Conservation (phyloP, 1,140 invertebrate genomes). For the Drosophila bipectinata region DNA sequence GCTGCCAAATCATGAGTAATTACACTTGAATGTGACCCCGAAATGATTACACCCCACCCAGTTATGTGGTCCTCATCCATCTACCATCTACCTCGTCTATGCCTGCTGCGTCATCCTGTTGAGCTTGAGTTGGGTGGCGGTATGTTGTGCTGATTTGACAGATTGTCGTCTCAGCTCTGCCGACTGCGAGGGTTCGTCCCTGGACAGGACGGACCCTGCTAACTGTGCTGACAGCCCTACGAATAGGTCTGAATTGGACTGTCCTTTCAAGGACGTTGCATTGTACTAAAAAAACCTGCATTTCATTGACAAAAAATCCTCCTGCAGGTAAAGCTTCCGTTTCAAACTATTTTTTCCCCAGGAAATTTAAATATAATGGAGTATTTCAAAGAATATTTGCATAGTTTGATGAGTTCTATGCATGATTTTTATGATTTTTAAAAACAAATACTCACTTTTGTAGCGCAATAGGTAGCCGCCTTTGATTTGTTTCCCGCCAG, state of each 20-base stretch:
- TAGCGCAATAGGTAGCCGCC: slow-evolving; percentile 88
- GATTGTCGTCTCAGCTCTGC: slow-evolving; percentile 38
- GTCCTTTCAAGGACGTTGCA: slow-evolving; percentile 4
- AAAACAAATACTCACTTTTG: slow-evolving; percentile 86
- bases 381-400: too few species aligned
- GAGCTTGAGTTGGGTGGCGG: slow-evolving; percentile 24
- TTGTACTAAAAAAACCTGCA: background rate
- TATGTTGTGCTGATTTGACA: slow-evolving; percentile 67
- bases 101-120: slow-evolving; percentile 56
- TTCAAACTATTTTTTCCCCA: background rate
- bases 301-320: background rate
- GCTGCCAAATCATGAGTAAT: slow-evolving; percentile 53
- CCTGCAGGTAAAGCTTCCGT: background rate
- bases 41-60: slow-evolving; percentile 40
- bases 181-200: background rate
- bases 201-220: background rate
- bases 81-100: slow-evolving; percentile 25
- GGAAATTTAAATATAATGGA: background rate
- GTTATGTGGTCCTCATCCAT: slow-evolving; percentile 1
- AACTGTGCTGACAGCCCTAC: slow-evolving; percentile 22
- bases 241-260: slow-evolving; percentile 5
- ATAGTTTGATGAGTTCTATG: too few species aligned
- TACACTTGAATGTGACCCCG: slow-evolving; percentile 56
- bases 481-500: slow-evolving; percentile 87
- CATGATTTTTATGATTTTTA: too few species aligned